Percentiles rank a stretch among this genome's conserved stretches.
phyloP scores from a whole-genome alignment of 2,113 vertebrate species.

The Mustelus asterias region DNA sequence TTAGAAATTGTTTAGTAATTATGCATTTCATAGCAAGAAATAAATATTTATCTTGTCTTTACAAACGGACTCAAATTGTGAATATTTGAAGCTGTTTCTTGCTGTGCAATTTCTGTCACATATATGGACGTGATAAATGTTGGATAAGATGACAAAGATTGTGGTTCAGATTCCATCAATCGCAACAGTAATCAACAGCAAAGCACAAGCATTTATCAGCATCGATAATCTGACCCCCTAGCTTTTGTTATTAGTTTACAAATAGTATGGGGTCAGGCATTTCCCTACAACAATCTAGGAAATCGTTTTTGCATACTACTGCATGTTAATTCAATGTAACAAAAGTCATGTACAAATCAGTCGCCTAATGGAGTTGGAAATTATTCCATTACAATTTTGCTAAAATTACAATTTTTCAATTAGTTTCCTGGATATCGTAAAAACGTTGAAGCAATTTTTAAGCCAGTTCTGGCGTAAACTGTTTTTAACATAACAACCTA shows the following conservation, averaged over 20 bases:
- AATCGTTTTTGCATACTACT: neutral
- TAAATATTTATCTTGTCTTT: neutral
- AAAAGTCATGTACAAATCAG: neutral
- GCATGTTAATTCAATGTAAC: neutral
- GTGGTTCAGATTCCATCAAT: neutral
- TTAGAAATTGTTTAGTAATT: constrained; percentile 12
- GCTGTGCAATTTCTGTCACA: neutral
- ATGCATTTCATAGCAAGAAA: neutral
- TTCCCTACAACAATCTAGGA: neutral
- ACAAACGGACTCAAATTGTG: neutral
- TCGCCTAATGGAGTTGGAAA: neutral
- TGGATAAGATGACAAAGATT: too few relatives aligned
- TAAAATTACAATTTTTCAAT: neutral
- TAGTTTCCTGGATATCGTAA: neutral
- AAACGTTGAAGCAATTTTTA: neutral
- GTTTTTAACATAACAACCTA: neutral
- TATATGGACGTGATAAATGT: neutral
- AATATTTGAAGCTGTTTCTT: neutral
- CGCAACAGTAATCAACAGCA: neutral
- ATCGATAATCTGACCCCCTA: too few relatives aligned
- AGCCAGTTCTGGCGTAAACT: neutral
- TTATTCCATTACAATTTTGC: too few relatives aligned
- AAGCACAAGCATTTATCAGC: neutral
- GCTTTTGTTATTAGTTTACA: neutral
- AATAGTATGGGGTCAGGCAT: too few relatives aligned